Evolutionary conservation across 2,888 invertebrate species (phyloP).

Genomic region (Geotrupes spiniger): DNA sequence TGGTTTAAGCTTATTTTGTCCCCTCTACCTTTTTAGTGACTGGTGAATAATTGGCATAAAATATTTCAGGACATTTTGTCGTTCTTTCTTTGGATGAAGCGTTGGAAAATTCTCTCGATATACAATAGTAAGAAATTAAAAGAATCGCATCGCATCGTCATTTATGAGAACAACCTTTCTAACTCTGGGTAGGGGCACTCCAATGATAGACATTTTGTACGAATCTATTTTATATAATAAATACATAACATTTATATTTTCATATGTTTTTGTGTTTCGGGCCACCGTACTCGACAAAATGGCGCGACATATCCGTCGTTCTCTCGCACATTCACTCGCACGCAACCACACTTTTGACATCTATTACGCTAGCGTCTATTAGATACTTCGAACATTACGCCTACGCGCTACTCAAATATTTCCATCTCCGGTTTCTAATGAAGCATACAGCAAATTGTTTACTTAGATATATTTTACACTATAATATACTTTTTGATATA

Average conservation of each 20-base stretch:
- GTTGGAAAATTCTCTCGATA: too few relatives aligned
- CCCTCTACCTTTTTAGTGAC: too few relatives aligned
- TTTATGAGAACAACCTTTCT: too few relatives aligned
- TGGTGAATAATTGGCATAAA: too few relatives aligned
- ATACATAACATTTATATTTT: constrained; percentile 49
- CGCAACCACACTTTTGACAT: constrained; percentile 32
- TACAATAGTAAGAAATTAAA: too few relatives aligned
- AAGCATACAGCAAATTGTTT: constrained; percentile 23
- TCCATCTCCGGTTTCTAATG: constrained; percentile 10
- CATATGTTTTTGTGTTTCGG: constrained; percentile 30
- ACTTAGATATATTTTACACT: constrained; percentile 6
- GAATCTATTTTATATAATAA: constrained; percentile 48
- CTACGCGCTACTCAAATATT: constrained; percentile 7
- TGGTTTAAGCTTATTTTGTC: too few relatives aligned
- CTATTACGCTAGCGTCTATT: constrained; percentile 41
- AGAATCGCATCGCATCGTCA: background rate
- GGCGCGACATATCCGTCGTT: constrained; percentile 24
- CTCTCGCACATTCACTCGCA: constrained; percentile 22
- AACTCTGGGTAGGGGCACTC: background rate
- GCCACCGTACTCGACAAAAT: constrained; percentile 38
- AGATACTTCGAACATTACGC: constrained; percentile 33
- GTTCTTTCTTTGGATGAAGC: too few relatives aligned
- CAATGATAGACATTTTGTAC: constrained; percentile 26
- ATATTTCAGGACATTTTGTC: too few relatives aligned
- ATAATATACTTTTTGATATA: constrained; percentile 9